Evolutionary conservation across 2,113 vertebrate genomes (phyloP), one percentile per base, ranked within the genome.

Genomic region (Phoenicopterus ruber): DNA sequence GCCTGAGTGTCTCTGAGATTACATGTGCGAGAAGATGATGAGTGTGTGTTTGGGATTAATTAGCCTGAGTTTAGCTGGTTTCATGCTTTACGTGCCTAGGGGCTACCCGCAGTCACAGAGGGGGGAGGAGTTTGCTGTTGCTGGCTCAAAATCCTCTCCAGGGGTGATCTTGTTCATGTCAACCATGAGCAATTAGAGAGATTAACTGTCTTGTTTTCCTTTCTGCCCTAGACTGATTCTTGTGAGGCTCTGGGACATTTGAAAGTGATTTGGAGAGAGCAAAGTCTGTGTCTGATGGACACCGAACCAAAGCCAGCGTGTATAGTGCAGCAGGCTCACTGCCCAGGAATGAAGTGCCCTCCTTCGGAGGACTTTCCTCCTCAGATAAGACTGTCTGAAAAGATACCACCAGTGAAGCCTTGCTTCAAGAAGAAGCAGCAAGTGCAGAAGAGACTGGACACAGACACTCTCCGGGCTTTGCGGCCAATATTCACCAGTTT

Each of bases 341-440:
- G 98, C 66, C 97, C 98, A 79, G 98, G 89, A 24, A 93, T 99
- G 72, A 82, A 97, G 86, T 34, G 73, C 82, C 40, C 97, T 59
- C 88, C 97, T 94, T 2, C 97, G 7, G 97, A 98, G 91, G 98
- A 98, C 67, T 99, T 99, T 88, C 98, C 93, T 96, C 98, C 96
- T 63, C 98, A 98, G 82, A 93, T 99, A 71, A 98, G 98, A 86
- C 97, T 99, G 16, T 71, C 98, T 40, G 99, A 98, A 71, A 99
- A 99, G 97, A 99, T 99, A 67, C 98, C 99, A 20, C 97, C 99
- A 2, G 97, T 99, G 96, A 99, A 99, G 86, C 99, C 99, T n/a
- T 99, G 98, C 96, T 99, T 99, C 95, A 99, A 99, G 97, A 99
- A 99, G 98, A 99, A 99, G 90, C 98, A 99, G 93, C 98, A 98